A percentile compares a stretch with the other conserved stretches of the same genome.
Conservation (phyloP, 2,888 invertebrate species). For the Heliconius hortense region DNA sequence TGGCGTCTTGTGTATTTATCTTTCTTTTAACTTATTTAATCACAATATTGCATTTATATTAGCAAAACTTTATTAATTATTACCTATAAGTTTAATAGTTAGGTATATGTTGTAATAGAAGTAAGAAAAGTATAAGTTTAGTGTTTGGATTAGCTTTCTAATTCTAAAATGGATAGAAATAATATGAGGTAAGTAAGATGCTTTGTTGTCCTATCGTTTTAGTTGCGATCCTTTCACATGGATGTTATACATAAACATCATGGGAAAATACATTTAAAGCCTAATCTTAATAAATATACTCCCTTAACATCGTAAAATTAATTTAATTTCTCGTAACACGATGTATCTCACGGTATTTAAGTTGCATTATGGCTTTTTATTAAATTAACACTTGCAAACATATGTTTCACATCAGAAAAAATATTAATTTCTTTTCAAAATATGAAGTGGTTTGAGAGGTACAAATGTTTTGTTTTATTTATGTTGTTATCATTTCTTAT, state of each 20-base stretch:
- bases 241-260: constrained; percentile 32
- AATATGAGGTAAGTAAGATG: constrained; percentile 70
- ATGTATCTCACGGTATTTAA: neutral
- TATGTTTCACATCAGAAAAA: constrained; percentile 19
- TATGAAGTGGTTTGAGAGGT: constrained; percentile 20
- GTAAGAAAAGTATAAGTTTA: constrained; percentile 57
- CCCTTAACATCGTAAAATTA: neutral
- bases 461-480: constrained; percentile 37
- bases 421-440: neutral
- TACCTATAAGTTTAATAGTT: constrained; percentile 50
- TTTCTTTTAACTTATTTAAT: constrained; percentile 61
- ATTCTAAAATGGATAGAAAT: constrained; percentile 46
- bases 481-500: constrained; percentile 35
- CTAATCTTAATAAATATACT: neutral
- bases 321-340: constrained; percentile 11
- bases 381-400: constrained; percentile 13
- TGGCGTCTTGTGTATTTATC: constrained; percentile 72
- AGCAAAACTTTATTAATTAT: constrained; percentile 50
- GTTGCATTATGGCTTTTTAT: neutral
- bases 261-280: neutral
- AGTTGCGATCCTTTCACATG: constrained; percentile 50
- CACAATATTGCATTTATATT: constrained; percentile 56
- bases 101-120: constrained; percentile 48
- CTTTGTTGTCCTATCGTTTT: constrained; percentile 57
- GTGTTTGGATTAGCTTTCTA: constrained; percentile 31